phyloP scores from a whole-genome alignment of 2,888 invertebrate genomes.

The Cylindroiulus punctatus region DNA sequence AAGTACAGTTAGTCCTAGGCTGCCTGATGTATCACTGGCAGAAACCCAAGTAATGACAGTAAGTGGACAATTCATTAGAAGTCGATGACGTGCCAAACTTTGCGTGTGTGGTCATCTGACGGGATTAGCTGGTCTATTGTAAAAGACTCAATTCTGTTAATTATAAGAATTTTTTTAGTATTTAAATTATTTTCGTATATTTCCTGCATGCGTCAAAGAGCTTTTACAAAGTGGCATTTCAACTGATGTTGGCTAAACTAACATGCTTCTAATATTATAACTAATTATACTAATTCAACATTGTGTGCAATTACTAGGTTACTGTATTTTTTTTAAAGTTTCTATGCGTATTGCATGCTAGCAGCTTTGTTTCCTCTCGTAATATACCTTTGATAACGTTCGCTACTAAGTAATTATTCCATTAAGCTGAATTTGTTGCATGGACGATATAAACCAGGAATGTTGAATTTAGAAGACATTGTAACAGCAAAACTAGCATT shows the following conservation, averaged over 20 bases:
- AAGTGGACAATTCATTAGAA: conserved; percentile 48
- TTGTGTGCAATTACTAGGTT: neutral
- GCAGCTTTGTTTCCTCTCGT: neutral
- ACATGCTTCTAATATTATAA: neutral
- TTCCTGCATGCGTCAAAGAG: neutral
- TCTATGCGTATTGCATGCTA: neutral
- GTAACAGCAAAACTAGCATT: neutral
- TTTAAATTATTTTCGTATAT: neutral
- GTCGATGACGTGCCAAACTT: neutral
- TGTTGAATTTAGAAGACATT: neutral
- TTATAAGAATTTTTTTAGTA: neutral
- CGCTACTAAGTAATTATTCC: neutral
- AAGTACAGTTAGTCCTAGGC: conserved; percentile 43
- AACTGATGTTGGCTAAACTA: neutral
- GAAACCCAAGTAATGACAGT: conserved; percentile 49
- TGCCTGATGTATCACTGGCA: conserved; percentile 37
- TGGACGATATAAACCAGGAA: neutral
- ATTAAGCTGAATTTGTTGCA: neutral
- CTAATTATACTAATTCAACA: neutral
- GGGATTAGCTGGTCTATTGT: neutral
- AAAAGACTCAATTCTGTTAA: neutral
- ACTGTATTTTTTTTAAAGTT: neutral
- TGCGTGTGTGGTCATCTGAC: neutral
- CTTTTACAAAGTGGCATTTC: neutral
- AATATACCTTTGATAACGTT: neutral